phyloP scores from a whole-genome alignment of 2,113 vertebrate genomes.

The Chrysemys picta region DNA sequence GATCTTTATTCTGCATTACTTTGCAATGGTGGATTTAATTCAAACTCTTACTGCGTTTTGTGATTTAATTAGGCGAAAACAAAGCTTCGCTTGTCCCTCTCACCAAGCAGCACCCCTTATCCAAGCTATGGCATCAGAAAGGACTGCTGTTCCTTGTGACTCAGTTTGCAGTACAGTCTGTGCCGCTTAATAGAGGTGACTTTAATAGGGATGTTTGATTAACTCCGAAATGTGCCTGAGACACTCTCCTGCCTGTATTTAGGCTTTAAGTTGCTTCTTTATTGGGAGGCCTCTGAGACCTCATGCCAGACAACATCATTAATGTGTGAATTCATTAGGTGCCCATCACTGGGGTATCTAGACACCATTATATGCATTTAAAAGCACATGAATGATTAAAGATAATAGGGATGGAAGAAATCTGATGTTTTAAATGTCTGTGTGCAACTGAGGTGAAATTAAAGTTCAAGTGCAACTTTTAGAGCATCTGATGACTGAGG shows the following conservation, averaged over 20 bases:
- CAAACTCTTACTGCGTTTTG: background rate
- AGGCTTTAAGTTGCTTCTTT: background rate
- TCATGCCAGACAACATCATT: background rate
- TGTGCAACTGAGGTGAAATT: background rate
- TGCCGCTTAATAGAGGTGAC: slow-evolving; percentile 13
- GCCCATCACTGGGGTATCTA: background rate
- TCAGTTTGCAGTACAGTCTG: background rate
- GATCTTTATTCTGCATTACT: background rate
- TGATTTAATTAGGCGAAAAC: slow-evolving; percentile 30
- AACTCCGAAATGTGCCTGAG: background rate
- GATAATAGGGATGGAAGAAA: background rate
- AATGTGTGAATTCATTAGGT: background rate
- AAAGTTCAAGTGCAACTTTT: background rate
- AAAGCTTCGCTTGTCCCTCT: slow-evolving; percentile 6
- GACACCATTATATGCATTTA: background rate
- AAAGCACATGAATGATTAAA: background rate
- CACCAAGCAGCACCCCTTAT: background rate
- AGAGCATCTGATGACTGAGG: background rate
- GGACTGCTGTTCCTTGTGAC: background rate
- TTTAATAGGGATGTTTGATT: slow-evolving; percentile 27
- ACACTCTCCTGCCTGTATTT: background rate
- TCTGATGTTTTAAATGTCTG: background rate
- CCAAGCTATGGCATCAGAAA: background rate
- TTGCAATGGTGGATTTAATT: background rate
- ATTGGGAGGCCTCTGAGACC: background rate